Evolutionary conservation across 2,113 vertebrate species (phyloP).

Genomic region (Orthonyx spaldingii): DNA sequence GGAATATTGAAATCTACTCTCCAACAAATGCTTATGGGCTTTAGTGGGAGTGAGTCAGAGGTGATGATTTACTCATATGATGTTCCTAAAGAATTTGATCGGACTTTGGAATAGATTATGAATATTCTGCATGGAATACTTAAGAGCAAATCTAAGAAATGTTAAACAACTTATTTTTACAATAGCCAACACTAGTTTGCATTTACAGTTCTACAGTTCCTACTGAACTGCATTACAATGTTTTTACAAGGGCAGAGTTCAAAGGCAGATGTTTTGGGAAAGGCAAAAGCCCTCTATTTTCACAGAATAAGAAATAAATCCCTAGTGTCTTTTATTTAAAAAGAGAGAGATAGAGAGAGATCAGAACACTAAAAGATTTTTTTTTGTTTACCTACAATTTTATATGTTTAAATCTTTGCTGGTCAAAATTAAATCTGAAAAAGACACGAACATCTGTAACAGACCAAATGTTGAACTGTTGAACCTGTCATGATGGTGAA

Average conservation of each 20-base stretch:
- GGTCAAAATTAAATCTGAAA: background rate
- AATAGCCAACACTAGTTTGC: background rate
- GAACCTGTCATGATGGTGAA: background rate
- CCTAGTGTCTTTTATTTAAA: background rate
- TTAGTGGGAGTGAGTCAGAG: background rate
- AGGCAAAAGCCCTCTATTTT: background rate
- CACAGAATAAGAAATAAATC: background rate
- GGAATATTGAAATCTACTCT: background rate
- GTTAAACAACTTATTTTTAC: background rate
- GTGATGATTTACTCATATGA: background rate
- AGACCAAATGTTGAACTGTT: background rate
- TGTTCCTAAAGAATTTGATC: background rate
- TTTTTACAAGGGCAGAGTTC: background rate
- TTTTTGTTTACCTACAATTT: background rate
- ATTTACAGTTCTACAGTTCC: background rate
- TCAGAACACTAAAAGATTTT: background rate
- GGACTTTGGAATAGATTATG: background rate
- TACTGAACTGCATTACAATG: background rate
- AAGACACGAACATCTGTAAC: background rate
- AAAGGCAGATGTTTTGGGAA: background rate
- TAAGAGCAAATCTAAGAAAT: background rate
- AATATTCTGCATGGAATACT: background rate
- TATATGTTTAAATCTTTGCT: background rate
- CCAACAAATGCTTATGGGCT: background rate
- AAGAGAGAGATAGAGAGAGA: accelerated